phyloP scores from a whole-genome alignment of 2,888 invertebrate genomes.

The Chaitophorus viminalis region DNA sequence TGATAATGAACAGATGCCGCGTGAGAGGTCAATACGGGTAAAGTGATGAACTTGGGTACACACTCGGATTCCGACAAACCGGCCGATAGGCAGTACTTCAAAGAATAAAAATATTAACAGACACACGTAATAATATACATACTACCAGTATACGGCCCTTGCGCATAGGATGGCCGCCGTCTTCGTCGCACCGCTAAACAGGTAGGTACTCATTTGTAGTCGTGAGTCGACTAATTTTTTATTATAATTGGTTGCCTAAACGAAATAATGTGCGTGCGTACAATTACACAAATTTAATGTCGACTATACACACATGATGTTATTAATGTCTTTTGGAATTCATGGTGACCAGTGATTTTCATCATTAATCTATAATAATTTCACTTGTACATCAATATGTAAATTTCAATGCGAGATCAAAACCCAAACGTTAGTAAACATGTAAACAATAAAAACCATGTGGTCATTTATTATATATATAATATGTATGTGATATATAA shows the following conservation, averaged over 20 bases:
- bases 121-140: background rate
- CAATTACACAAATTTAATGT: slow-evolving; percentile 36
- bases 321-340: slow-evolving; percentile 23
- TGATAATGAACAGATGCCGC: background rate
- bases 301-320: background rate
- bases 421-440: background rate
- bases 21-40: background rate
- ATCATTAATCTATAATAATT: background rate
- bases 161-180: background rate
- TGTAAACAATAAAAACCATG: slow-evolving; percentile 57
- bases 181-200: background rate
- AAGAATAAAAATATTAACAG: slow-evolving; percentile 28
- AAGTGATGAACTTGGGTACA: background rate
- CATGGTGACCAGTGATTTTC: background rate
- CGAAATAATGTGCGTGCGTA: slow-evolving; percentile 6
- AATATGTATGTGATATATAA: background rate
- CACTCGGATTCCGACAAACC: background rate
- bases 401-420: background rate
- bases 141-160: background rate
- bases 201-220: slow-evolving; percentile 39
- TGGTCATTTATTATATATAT: slow-evolving; percentile 46
- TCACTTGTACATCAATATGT: background rate
- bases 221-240: slow-evolving; percentile 58
- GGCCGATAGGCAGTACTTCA: slow-evolving; percentile 26
- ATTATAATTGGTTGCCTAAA: slow-evolving; percentile 47